Evolutionary conservation across 2,888 invertebrate species (phyloP).

Genomic region (Oscheius onirici): DNA sequence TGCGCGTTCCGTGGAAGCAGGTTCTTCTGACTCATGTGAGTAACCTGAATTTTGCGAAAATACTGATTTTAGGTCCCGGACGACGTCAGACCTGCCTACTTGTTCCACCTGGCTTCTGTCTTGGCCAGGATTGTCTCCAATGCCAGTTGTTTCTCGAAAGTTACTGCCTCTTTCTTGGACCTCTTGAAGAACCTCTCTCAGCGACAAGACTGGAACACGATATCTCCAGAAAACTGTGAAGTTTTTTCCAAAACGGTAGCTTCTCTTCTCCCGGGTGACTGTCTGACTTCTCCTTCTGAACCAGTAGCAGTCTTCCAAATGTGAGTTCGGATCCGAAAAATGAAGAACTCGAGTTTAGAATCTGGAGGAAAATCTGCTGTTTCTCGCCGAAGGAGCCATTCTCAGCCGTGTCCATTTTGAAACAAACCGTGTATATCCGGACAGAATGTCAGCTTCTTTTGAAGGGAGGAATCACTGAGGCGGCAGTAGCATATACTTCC

Average conservation of each 20-base stretch:
- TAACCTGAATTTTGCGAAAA: neutral
- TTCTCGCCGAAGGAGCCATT: constrained; percentile 48
- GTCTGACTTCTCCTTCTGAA: constrained; percentile 43
- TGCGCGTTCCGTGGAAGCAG: constrained; percentile 62
- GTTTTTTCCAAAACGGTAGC: constrained; percentile 37
- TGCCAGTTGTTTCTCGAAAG: constrained; percentile 26
- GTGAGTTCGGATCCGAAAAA: neutral
- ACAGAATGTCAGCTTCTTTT: constrained; percentile 57
- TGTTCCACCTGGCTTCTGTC: constrained; percentile 55
- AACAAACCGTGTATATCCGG: constrained; percentile 56
- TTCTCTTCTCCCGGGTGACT: constrained; percentile 43
- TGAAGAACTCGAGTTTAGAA: constrained; percentile 39
- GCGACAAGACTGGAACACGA: constrained; percentile 55
- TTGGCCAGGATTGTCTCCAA: constrained; percentile 44
- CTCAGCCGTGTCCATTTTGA: constrained; percentile 33
- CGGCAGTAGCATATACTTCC: constrained; percentile 49
- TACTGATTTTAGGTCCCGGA: constrained; percentile 41
- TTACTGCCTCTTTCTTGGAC: constrained; percentile 59
- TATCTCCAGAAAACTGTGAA: constrained; percentile 52
- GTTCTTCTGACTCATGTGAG: constrained; percentile 41
- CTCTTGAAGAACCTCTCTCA: constrained; percentile 52
- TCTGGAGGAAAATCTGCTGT: constrained; percentile 63
- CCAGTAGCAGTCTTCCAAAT: constrained; percentile 44
- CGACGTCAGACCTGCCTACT: constrained; percentile 58
- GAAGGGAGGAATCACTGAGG: constrained; percentile 36